Evolutionary conservation across 2,888 invertebrate genomes (phyloP).

Genomic region (Bombylius discolor): DNA sequence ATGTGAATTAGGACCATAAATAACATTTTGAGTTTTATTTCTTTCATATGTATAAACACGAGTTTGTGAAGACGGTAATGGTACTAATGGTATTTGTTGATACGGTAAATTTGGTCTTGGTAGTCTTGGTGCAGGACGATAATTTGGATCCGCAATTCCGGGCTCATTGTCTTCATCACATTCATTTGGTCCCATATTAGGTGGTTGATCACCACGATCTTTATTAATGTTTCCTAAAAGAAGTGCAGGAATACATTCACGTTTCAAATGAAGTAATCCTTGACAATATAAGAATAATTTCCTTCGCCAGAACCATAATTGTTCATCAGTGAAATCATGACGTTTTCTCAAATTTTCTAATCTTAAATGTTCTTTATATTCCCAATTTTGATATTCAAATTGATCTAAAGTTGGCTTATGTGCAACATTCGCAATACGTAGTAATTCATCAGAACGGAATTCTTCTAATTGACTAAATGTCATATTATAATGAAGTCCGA

Average conservation of each 20-base stretch:
- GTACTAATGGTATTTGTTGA: slow-evolving; percentile 1
- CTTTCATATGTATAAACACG: not conserved
- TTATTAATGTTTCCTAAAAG: slow-evolving; percentile 23
- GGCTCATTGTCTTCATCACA: slow-evolving; percentile 28
- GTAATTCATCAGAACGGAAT: slow-evolving; percentile 28
- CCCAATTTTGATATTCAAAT: slow-evolving; percentile 20
- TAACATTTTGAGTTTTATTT: not conserved
- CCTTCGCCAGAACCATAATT: slow-evolving; percentile 27
- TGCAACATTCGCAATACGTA: slow-evolving; percentile 22
- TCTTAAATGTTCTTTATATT: slow-evolving; percentile 19
- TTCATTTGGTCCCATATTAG: slow-evolving; percentile 26
- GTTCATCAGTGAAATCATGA: slow-evolving; percentile 19
- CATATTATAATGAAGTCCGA: slow-evolving; percentile 26
- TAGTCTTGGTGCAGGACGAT: slow-evolving; percentile 10
- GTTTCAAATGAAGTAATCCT: slow-evolving; percentile 23
- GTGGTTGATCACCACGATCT: slow-evolving; percentile 35
- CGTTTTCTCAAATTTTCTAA: slow-evolving; percentile 19
- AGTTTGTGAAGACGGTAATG: not conserved
- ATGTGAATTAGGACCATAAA: not conserved
- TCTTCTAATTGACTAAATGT: slow-evolving; percentile 24
- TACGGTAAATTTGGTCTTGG: slow-evolving; percentile 5
- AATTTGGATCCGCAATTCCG: slow-evolving; percentile 20
- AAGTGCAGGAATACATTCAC: slow-evolving; percentile 8
- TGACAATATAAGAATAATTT: slow-evolving; percentile 26
- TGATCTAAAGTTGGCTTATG: slow-evolving; percentile 22